Percentiles rank a stretch among this genome's conserved stretches.
phyloP scores from a whole-genome alignment of 2,113 vertebrate species.

The Tinamus guttatus region DNA sequence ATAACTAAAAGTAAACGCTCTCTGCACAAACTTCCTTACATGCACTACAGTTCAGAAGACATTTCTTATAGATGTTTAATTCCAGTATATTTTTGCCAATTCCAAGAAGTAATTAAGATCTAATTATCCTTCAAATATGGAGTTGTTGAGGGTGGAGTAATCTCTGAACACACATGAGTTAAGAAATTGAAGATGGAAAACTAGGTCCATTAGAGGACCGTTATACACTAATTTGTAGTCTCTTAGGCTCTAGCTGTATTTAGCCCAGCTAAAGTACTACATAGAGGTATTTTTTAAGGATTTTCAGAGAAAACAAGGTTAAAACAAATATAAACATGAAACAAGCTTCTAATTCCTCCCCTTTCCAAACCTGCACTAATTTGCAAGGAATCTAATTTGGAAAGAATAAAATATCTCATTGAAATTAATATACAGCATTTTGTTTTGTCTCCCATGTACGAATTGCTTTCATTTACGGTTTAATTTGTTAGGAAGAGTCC shows the following conservation, averaged over 20 bases:
- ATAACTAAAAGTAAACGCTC: background rate
- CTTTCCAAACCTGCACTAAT: background rate
- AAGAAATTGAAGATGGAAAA: background rate
- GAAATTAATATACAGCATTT: slow-evolving; percentile 40
- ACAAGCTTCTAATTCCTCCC: background rate
- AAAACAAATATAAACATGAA: slow-evolving; percentile 3
- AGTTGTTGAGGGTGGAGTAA: background rate
- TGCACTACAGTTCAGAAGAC: background rate
- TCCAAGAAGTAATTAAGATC: background rate
- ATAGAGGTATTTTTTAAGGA: background rate
- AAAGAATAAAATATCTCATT: background rate
- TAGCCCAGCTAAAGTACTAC: background rate
- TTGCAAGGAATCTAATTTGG: background rate
- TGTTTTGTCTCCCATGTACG: slow-evolving; percentile 17
- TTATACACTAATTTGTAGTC: background rate
- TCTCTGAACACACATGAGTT: background rate
- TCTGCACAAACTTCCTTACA: background rate
- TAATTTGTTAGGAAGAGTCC: slow-evolving; percentile 39
- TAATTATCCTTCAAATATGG: background rate
- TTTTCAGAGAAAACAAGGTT: background rate
- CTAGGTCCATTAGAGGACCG: background rate
- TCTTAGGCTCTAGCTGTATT: background rate
- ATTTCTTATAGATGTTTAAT: background rate
- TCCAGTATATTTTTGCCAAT: background rate
- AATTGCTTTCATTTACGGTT: slow-evolving; percentile 59